These are phyloP conservation scores for Poecilobothrus nobilitatus DNA, from an alignment of 2,888 invertebrate species.

Conservation along the genomic window DNA sequence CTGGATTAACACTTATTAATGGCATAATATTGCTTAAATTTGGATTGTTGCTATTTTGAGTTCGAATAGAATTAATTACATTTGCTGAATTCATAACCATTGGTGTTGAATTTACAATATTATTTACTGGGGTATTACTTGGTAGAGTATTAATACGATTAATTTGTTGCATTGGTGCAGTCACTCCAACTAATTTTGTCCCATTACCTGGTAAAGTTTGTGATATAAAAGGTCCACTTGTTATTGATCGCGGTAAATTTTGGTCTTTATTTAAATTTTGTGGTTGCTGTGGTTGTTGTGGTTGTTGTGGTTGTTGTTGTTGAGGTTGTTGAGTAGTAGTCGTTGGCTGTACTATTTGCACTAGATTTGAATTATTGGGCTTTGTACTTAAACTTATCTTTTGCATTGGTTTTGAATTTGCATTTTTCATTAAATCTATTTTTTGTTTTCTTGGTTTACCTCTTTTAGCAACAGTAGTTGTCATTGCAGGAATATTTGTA, in stretches of 20 bases:
- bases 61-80: slow-evolving; percentile 14
- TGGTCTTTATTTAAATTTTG: slow-evolving; percentile 5
- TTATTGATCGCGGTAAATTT: neutral
- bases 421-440: slow-evolving; percentile 29
- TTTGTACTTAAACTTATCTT: slow-evolving; percentile 40
- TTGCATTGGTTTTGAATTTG: slow-evolving; percentile 38
- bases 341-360: slow-evolving; percentile 41
- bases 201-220: slow-evolving; percentile 19
- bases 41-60: slow-evolving; percentile 11
- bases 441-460: slow-evolving; percentile 29
- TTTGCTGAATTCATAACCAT: slow-evolving; percentile 15
- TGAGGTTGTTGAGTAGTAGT: slow-evolving; percentile 30
- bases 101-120: slow-evolving; percentile 6
- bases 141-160: slow-evolving; percentile 23
- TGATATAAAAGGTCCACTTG: slow-evolving; percentile 11
- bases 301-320: slow-evolving; percentile 18
- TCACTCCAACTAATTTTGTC: slow-evolving; percentile 40
- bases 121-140: slow-evolving; percentile 20
- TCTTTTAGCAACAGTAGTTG: slow-evolving; percentile 23
- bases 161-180: slow-evolving; percentile 41
- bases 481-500: neutral
- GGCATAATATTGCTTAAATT: slow-evolving; percentile 24
- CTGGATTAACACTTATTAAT: slow-evolving; percentile 26
- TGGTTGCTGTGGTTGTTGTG: slow-evolving; percentile 28
- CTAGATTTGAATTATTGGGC: slow-evolving; percentile 38